Base-by-base conservation (phyloP, 2,888 invertebrate genomes). In the Coleophora deauratella region DNA sequence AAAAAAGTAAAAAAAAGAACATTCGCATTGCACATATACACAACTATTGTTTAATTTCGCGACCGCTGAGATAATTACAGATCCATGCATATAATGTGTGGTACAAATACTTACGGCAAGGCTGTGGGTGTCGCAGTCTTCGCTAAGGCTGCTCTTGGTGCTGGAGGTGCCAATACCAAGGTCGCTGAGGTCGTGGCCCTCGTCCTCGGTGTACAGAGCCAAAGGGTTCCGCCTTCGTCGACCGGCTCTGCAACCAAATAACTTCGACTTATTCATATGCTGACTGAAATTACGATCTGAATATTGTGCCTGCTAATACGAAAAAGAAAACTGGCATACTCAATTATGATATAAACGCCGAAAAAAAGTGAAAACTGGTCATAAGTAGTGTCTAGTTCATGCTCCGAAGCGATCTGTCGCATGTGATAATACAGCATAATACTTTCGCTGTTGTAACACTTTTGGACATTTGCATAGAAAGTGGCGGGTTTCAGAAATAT, bases 131-230 rank as follows among this genome's bases (percentile, higher is more conserved):
- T 89, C 89, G 56, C 88, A 89, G 68, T 89, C 89, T 59, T 89
- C 89, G 50, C 89, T 89, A 53, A 89, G 82, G 59, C 89, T 90
- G 69, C 89, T 89, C 66, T 89, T 90, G 54, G 89, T 88, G 60
- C 89, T 89, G 58, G 89, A 89, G 39, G 89, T 89, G 50, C 89
- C 89, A 62, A 94, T 93, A 44, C 94, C 94, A 55, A 94, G 89
- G 74, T 94, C 95, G 60, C 93, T 94, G 51, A 95, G 88, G 79
- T 95, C 94, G 63, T 94, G 94, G 34, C 91, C 88, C 66, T 95
- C 94, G 54, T 94, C 94, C 57, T 93, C 93, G 47, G 91, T 90
- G 75, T 93, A 95, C 55, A 95, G 84, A 3, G 92, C 89, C 41
- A 93, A 78, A 42, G 84, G 88, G 69, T 76, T 88, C 61, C 77